Evolutionary conservation across 92 coral and sea anemone genomes (phyloP), one percentile per base, ranked within the genome.

Genomic region (Bergia sp.): DNA sequence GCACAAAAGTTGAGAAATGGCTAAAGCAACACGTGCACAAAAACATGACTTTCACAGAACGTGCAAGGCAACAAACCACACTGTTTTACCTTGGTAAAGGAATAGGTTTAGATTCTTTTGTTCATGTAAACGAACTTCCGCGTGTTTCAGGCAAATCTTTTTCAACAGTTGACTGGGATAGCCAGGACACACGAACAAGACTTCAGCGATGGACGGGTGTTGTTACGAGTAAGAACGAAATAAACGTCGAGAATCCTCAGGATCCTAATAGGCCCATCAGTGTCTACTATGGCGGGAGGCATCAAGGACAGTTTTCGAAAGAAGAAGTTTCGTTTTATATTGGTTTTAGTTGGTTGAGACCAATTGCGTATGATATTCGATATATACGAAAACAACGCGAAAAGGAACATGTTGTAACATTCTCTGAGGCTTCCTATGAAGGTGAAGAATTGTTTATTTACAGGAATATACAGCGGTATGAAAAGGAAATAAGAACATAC

Each of bases 291-390:
- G 75, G 87, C 15, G 18, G 87, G 8, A 77, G 69, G 76, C 82
- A 86, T 8, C 36, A 80, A 71, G 90, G 90, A 37, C 18, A 88
- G 11, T 90, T 90, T 90, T 90, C 92, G 0, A 90, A 90, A 8
- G 92, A 90, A 81, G 92, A 72, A 15, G 92, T 90, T 11, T 86
- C 92, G 0, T 90, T 86, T 38, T 90, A 67, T 55, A 15, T 90
- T 5, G 92, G 92, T 66, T 90, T 90, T 9, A 79, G 86, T 23
- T 90, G 92, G 92, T 36, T 36, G 3, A 16, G 44, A 0, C 92
- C 84, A 15, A 86, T 73, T 53, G 92, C 92, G 9, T 20, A 80
- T 0, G 87, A 90, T 37, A 83, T 86, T 49, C 64, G 29, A 0
- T 76, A 40, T 40, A 20, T 2, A 15, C 16, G 53, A 41, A n/a